Base-by-base conservation (phyloP, 64 coral and sea anemone species). In the Astreopora myriophthalma region DNA sequence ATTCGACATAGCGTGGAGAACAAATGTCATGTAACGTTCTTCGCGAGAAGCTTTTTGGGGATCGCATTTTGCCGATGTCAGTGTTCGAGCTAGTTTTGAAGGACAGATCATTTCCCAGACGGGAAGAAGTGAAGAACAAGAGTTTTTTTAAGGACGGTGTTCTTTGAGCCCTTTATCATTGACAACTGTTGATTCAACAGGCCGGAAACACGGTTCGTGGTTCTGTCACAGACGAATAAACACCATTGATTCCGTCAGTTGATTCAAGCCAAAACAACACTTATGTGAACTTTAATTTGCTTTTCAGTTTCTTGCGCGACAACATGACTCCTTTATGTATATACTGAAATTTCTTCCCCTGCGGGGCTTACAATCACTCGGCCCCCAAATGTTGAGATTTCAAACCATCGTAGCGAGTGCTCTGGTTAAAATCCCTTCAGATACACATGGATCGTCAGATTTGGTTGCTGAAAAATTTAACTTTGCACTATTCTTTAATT, bases 321-420 rank as follows among this genome's bases (percentile, higher is more conserved):
- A 83, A 83, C 79, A 64, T 35, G 79, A 83, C 12, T 38, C 38
- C 79, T 58, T 83, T 83, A 55, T 83, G 55, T 64, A 31, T 83
- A 37, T 65, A n/a, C n/a, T n/a, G n/a, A n/a, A 33, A 83, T 39
- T 34, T 57, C 34, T 36, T 64, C 52, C 37, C 32, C 31, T 2
- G 8, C 11, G 16, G 57, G 48, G 19, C n/a, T 83, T 16, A 32
- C 37, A 64, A 37, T n/a, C 57, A 60, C n/a, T 8, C 31, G 32
- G 55, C 33, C 20, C 55, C 58, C 79, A 83, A 83, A 34, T 37
- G 19, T 16, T 11, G 16, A 22, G 17, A 36, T 20, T 38, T 37
- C 22, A 12, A 3, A 20, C 22, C 17, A 2, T 33, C 13, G 6
- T 38, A 8, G 1, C 0, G 1, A 34, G 14, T 29, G 8, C 26